Conservation (phyloP, 1,140 invertebrate species). For the Drosophila arizonae region DNA sequence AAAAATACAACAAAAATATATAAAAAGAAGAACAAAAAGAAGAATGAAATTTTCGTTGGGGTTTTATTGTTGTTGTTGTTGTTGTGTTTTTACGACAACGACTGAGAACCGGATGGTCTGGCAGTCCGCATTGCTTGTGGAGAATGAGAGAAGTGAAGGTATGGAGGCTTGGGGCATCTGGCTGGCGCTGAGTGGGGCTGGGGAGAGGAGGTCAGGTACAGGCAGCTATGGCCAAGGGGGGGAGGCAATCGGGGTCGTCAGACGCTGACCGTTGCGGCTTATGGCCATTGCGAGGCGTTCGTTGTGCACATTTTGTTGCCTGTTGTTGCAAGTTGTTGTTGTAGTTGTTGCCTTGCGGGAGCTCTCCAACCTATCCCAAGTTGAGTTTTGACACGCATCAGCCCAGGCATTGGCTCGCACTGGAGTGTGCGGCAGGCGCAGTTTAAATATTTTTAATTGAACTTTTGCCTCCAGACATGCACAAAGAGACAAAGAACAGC, state of each 20-base stretch:
- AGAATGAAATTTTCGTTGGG: conserved; percentile 73
- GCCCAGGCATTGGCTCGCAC: conserved; percentile 43
- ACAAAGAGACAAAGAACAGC: conserved; percentile 7
- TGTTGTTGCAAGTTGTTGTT: conserved; percentile 37
- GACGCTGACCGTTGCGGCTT: conserved; percentile 50
- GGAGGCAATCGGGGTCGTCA: conserved; percentile 22
- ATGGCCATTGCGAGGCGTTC: conserved; percentile 55
- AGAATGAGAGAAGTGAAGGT: not conserved
- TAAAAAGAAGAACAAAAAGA: conserved; percentile 51
- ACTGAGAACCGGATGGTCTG: conserved; percentile 70
- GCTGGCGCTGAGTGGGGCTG: not conserved
- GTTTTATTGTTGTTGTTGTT: conserved; percentile 38
- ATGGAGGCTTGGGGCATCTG: not conserved
- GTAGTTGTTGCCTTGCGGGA: conserved; percentile 62
- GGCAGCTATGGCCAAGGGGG: conserved; percentile 6
- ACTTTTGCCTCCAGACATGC: conserved; percentile 64
- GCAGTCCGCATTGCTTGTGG: conserved; percentile 11
- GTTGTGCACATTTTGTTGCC: conserved; percentile 39
- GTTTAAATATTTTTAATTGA: conserved; percentile 80
- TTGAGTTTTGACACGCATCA: conserved; percentile 74
- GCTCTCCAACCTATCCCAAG: conserved; percentile 79
- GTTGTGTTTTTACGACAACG: conserved; percentile 40
- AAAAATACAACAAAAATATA: conserved; percentile 30
- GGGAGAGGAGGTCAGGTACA: not conserved
- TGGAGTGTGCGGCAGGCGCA: conserved; percentile 30